Evolutionary conservation across 92 coral and sea anemone species (phyloP).

Genomic region (Bergia puertoricense): DNA sequence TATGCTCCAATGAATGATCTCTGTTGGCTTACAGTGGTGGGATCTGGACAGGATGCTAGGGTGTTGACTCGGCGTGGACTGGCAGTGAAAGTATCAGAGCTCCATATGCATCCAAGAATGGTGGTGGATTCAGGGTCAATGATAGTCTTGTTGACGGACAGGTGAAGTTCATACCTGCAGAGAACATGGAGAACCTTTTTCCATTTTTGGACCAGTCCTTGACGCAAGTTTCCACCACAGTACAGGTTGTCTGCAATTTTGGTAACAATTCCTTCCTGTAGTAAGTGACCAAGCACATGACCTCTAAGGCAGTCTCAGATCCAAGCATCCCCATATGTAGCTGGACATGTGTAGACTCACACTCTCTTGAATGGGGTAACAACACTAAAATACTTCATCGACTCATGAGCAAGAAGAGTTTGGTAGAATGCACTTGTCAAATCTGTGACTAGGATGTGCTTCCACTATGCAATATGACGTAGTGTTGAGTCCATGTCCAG

Average conservation of each 20-base stretch:
- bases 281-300: slow-evolving; percentile 23
- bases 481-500: slow-evolving; percentile 56
- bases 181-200: slow-evolving; percentile 60
- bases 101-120: no score
- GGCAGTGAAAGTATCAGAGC: no score
- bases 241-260: slow-evolving; percentile 62
- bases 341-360: not conserved
- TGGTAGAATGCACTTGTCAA: slow-evolving; percentile 37
- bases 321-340: not conserved
- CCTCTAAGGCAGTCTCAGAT: not conserved
- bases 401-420: not conserved
- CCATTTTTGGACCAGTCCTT: slow-evolving; percentile 68
- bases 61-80: no score
- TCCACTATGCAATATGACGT: slow-evolving; percentile 58
- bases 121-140: no score
- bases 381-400: slow-evolving; percentile 19
- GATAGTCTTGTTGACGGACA: no score
- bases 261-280: slow-evolving; percentile 41
- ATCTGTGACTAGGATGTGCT: slow-evolving; percentile 40
- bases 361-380: not conserved
- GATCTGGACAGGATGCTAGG: no score
- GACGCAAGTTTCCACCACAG: slow-evolving; percentile 69
- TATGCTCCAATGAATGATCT: no score
- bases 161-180: no score
- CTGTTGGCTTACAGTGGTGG: not conserved